Evolutionary conservation across 2,888 invertebrate genomes (phyloP), one percentile per base, ranked within the genome.

Genomic region (Tinea trinotella): DNA sequence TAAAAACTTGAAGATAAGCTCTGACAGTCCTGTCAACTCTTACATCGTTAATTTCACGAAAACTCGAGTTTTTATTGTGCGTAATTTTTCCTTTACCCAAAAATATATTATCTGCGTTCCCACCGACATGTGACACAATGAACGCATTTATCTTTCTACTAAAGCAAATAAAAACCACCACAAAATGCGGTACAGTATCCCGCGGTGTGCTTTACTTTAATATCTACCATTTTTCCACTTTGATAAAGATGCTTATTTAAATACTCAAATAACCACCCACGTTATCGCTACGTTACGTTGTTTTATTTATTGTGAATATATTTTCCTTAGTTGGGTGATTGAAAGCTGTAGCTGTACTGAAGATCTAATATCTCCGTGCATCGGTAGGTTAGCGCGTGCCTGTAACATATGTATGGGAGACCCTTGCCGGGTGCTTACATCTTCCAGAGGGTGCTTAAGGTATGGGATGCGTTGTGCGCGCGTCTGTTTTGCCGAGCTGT

Each of bases 381-480:
- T 13, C 13, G 15, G 40, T 15, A 15, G 13, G 13, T 40, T 40
- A 1, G 40, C 40, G 40, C 40, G 40, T 15, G 40, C 61, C 59
- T 58, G 61, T 61, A 62, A 70, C 71, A 66, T 71, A 72, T 70
- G 74, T 69, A 71, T 62, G 64, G 63, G 61, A 58, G 59, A 60
- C 62, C 63, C 61, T 59, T 59, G 58, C 60, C 58, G 58, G 46
- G 18, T 10, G 20, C 58, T 61, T 65, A 65, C 59, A 62, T 63
- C 65, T 65, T 10, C 65, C 63, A 60, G 19, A 46, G 46, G 64
- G 66, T 69, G 68, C 66, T 74, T 67, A 70, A 70, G 72, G 71
- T 69, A 73, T 61, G 65, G 67, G 79, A 78, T 82, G 83, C 82
- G 83, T 81, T 80, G 77, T 82, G 83, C 83, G 83, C 82, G 81